Evolutionary conservation across 92 coral and sea anemone species (phyloP).

Genomic region (Parazoanthus atlanticus): DNA sequence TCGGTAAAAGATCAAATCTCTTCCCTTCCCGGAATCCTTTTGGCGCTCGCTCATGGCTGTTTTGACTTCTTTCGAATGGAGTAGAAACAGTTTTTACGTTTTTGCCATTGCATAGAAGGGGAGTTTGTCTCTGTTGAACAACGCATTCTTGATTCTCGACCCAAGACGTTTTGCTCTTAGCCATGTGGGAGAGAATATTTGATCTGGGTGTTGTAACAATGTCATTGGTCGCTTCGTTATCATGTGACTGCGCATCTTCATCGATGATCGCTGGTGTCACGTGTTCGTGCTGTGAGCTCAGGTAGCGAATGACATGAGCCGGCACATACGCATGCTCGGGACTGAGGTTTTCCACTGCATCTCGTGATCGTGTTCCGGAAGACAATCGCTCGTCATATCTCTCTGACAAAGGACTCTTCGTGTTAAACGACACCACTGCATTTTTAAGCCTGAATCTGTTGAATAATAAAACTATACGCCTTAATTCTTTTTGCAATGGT

Average conservation of each 20-base stretch:
- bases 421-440: conserved; percentile 34
- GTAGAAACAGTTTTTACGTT: conserved; percentile 53
- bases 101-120: conserved; percentile 71
- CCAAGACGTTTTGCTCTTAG: conserved; percentile 80
- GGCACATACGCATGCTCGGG: conserved; percentile 57
- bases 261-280: conserved; percentile 25
- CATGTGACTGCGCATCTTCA: conserved; percentile 1
- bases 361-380: conserved; percentile 41
- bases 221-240: conserved; percentile 24
- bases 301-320: conserved; percentile 37
- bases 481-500: not conserved
- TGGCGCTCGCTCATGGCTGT: conserved; percentile 54
- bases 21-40: conserved; percentile 83
- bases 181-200: conserved; percentile 87
- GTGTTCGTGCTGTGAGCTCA: conserved; percentile 40
- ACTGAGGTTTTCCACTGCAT: conserved; percentile 35
- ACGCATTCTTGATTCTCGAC: conserved; percentile 61
- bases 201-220: conserved; percentile 51
- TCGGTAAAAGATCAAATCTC: conserved; percentile 78
- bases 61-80: conserved; percentile 63
- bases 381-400: conserved; percentile 28
- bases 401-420: conserved; percentile 8
- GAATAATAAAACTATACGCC: not conserved
- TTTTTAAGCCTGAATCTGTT: conserved; percentile 28
- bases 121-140: conserved; percentile 51